Evolutionary conservation across 2,113 vertebrate genomes (phyloP).

Genomic region (Ptyas mucosa): DNA sequence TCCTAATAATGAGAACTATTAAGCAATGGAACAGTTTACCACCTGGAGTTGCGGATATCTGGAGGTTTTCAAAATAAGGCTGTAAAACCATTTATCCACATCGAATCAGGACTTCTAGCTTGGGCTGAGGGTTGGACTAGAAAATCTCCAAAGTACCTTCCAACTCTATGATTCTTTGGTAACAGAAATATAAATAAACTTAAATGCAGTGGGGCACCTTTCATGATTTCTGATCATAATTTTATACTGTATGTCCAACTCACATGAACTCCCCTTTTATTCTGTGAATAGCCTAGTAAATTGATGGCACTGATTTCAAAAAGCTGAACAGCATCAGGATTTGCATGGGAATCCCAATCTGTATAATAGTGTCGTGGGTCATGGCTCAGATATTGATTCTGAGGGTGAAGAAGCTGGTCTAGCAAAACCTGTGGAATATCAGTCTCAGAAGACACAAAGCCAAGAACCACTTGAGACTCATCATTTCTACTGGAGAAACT

Average conservation of each 20-base stretch:
- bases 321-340: not conserved
- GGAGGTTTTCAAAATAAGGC: not conserved
- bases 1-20: not conserved
- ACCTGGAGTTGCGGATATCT: not conserved
- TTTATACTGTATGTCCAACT: not conserved
- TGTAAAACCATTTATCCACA: not conserved
- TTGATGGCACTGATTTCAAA: not conserved
- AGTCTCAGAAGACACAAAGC: not conserved
- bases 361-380: not conserved
- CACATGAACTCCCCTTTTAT: not conserved
- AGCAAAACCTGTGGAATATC: not conserved
- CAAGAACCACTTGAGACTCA: not conserved
- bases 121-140: not conserved
- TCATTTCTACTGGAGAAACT: not conserved
- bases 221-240: not conserved
- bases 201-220: not conserved
- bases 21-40: not conserved
- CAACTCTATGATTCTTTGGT: not conserved
- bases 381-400: not conserved
- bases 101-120: not conserved
- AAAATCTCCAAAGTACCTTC: not conserved
- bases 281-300: not conserved
- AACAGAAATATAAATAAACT: not conserved
- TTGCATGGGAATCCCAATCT: not conserved
- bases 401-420: not conserved